Percentiles rank a stretch among this genome's conserved stretches.
Conservation (phyloP, 2,888 invertebrate species). For the Craniophora ligustri region DNA sequence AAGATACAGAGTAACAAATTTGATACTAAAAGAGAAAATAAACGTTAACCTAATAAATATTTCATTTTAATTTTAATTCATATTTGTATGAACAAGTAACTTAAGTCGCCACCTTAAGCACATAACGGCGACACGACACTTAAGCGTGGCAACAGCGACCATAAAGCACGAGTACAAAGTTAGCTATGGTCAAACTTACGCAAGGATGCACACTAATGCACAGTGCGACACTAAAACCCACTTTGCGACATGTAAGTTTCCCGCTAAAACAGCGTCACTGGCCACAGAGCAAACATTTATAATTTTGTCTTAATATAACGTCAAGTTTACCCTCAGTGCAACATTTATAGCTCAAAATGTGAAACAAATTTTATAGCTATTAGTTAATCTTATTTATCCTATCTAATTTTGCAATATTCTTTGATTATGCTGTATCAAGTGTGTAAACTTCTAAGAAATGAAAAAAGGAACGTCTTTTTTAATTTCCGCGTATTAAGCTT, state of each 20-base stretch:
- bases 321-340: constrained; percentile 33
- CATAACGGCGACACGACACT: constrained; percentile 58
- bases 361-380: no score
- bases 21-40: no score
- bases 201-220: constrained; percentile 79
- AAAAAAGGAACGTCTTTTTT: no score
- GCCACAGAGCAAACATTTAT: constrained; percentile 68
- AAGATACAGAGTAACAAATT: not conserved
- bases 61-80: not conserved
- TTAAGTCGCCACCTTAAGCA: constrained; percentile 47
- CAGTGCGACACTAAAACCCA: constrained; percentile 77
- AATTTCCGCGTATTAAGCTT: no score
- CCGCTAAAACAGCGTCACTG: constrained; percentile 70
- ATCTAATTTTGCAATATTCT: no score
- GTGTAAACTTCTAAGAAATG: no score
- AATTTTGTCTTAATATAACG: constrained; percentile 62
- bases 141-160: constrained; percentile 56
- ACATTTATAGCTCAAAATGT: no score
- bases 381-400: no score
- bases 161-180: constrained; percentile 77
- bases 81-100: not conserved
- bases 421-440: no score
- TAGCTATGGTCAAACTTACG: constrained; percentile 77
- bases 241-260: constrained; percentile 75
- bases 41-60: no score